Conservation (phyloP, 2,113 vertebrate genomes). For the Pelmatolapia mariae region DNA sequence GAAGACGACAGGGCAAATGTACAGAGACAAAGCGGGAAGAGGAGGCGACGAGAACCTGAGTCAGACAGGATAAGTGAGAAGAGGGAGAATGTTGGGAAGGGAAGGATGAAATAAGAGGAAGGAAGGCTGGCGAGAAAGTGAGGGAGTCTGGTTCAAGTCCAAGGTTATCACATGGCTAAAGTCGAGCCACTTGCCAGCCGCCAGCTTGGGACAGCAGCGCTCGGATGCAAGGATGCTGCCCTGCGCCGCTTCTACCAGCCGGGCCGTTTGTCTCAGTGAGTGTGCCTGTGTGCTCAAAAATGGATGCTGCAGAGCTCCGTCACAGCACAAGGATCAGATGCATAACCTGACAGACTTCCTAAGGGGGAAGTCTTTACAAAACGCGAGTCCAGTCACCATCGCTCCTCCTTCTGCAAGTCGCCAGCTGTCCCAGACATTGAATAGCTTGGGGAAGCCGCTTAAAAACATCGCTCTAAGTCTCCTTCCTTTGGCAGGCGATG, state of each 20-base stretch:
- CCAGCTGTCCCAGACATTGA: background rate
- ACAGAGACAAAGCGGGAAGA: background rate
- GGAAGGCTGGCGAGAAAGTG: background rate
- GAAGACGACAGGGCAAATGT: background rate
- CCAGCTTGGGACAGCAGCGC: conserved; percentile 57
- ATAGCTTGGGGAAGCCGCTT: conserved; percentile 31
- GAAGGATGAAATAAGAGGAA: background rate
- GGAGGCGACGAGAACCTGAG: background rate
- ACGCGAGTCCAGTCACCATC: background rate
- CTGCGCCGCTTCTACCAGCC: background rate
- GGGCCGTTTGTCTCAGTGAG: background rate
- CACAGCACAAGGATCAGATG: conserved; percentile 15
- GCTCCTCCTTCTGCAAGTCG: background rate
- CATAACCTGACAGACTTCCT: background rate
- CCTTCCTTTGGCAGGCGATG: background rate
- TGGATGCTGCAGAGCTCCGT: background rate
- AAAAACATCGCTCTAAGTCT: conserved; percentile 36
- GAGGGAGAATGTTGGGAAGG: background rate
- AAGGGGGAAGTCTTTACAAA: background rate
- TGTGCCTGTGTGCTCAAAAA: background rate
- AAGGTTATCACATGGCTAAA: conserved; percentile 41
- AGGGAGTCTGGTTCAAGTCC: conserved; percentile 40
- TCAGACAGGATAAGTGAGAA: background rate
- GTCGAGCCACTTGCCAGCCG: conserved; percentile 43
- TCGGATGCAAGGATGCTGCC: conserved; percentile 31